Evolutionary conservation across 2,797 vertebrate species (phyloP), one percentile per base, ranked within the genome.

Genomic region (Amblyopsis hoosieri): DNA sequence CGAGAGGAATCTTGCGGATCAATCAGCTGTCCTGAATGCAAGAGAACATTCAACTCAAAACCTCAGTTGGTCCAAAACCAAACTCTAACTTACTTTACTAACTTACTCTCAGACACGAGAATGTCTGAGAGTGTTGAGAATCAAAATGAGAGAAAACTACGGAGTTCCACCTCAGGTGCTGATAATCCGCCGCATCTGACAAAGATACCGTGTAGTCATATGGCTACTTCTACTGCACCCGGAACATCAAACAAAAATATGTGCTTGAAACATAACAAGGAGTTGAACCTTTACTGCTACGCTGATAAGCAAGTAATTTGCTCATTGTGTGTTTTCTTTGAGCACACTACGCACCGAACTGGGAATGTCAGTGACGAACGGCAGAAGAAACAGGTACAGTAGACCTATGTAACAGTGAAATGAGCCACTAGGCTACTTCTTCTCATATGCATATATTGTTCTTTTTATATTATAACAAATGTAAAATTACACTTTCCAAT

Each of bases 221-320:
- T 23, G 19, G 33, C 33, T 37, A 37, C 33, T 7, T 3, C n/a
- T 0, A 1, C 9, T 2, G 51, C 14, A 8, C 8, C 53, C 2
- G 49, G 11, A 1, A 1, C 15, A 11, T 47, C 55, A 1, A 31
- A 12, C 10, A 17, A 3, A 0, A 1, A 5, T 9, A 0, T 51
- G 52, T 89, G 87, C 31, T 0, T 0, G 12, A 72, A 0, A 8
- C 86, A 88, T 73, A 0, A 46, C 13, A 13, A 13, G 1, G 57
- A 37, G 0, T 57, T 81, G 58, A 69, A 77, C 12, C 12, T 68
- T 11, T 88, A 81, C 80, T 86, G 88, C 69, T 76, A 70, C 64
- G 67, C 72, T 0, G 86, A 88, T 6, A 7, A 65, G 14, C 8
- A 45, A 64, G 14, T 83, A 14, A 33, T 85, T 1, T 87, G 86